Evolutionary conservation across 2,888 invertebrate genomes (phyloP).

Genomic region (Pinctada fucata): DNA sequence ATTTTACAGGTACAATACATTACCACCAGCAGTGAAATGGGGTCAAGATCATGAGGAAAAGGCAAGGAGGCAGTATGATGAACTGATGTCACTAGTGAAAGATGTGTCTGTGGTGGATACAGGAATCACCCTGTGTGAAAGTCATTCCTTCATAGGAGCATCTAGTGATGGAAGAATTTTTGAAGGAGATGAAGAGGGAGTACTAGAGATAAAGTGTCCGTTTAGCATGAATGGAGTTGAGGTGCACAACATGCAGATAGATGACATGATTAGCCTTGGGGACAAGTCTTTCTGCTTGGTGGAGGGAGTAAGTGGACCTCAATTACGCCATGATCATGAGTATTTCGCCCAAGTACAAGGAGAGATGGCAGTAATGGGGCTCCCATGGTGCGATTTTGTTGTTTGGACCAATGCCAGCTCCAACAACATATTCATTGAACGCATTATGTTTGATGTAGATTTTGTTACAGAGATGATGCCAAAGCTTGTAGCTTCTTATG

Average conservation of each 20-base stretch:
- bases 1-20: no score
- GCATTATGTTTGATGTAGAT: no score
- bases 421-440: no score
- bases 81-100: background rate
- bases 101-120: background rate
- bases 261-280: background rate
- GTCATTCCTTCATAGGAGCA: conserved; percentile 22
- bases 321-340: conserved; percentile 12
- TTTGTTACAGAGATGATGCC: no score
- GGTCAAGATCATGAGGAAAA: conserved; percentile 11
- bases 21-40: conserved; percentile 14
- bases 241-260: conserved; percentile 1
- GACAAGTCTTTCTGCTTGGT: background rate
- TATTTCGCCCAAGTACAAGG: conserved; percentile 47
- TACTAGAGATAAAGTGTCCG: conserved; percentile 18
- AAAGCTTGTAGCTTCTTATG: no score
- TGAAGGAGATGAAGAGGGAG: conserved; percentile 2
- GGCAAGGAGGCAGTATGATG: conserved; percentile 8
- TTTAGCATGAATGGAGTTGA: conserved; percentile 8
- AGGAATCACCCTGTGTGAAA: conserved; percentile 21
- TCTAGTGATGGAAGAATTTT: conserved; percentile 23
- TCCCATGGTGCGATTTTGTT: no score
- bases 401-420: no score
- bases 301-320: no score
- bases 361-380: conserved; percentile 36